Evolutionary conservation across 2,113 vertebrate genomes (phyloP).

Genomic region (Megaceryle torquata): DNA sequence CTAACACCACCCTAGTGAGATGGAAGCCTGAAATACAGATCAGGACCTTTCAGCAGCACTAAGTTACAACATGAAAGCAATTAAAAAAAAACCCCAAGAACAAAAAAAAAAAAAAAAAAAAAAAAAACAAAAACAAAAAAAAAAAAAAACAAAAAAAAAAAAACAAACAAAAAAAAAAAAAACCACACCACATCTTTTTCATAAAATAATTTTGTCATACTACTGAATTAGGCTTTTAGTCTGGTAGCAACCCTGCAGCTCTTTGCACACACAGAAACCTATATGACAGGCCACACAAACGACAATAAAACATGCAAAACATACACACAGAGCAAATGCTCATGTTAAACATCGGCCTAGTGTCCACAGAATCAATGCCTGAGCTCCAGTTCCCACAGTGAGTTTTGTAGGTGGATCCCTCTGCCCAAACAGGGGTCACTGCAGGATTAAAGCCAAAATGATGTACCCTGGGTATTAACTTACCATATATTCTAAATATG

Average conservation of each 20-base stretch:
- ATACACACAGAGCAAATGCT: not conserved
- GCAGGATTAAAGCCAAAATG: not conserved
- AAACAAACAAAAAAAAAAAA: no score
- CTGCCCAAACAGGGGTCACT: not conserved
- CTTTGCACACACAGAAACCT: not conserved
- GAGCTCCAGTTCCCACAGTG: not conserved
- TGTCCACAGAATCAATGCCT: not conserved
- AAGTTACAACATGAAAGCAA: not conserved
- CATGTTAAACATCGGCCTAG: not conserved
- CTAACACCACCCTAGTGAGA: not conserved
- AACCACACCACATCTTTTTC: not conserved
- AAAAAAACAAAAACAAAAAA: no score
- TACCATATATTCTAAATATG: not conserved
- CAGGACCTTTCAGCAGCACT: not conserved
- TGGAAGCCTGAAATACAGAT: not conserved
- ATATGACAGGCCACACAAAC: not conserved
- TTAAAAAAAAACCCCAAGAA: not conserved
- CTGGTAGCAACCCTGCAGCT: not conserved
- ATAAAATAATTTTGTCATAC: not conserved
- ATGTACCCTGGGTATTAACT: not conserved
- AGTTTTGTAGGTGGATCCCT: not conserved
- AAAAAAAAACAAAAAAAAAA: no score
- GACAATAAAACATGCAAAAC: not conserved
- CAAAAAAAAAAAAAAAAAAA: not conserved
- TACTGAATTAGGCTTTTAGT: not conserved